Evolutionary conservation across 2,888 invertebrate genomes (phyloP), one percentile per base, ranked within the genome.

Genomic region (Gonocerus acuteangulatus): DNA sequence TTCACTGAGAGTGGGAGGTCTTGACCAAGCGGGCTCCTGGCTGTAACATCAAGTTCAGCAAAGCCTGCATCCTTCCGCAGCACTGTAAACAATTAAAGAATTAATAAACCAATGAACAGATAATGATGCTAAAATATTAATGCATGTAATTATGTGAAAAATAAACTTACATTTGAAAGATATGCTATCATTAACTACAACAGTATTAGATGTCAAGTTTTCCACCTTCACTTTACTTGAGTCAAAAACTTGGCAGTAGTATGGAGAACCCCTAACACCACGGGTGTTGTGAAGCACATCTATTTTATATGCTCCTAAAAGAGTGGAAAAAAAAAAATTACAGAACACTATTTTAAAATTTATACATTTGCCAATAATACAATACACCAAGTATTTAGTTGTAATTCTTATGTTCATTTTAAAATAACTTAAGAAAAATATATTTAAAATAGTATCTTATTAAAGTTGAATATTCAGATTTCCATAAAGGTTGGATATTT

Each of bases 201-300:
- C 82, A 83, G 86, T 47, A 85, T 87, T 60, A 32, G 64, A 63
- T 45, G 68, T 65, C 62, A 69, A 58, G 64, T 88, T 87, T 58
- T 88, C 84, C 44, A 94, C 77, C 62, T 84, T 81, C 0, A 95
- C 87, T 75, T 86, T 85, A 70, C 84, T 85, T 0, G 91, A 84
- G 74, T 96, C 95, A 72, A 87, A 95, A 0, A 93, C 89, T 72
- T 94, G 89, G 72, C 96, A 95, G 60, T 85, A 86, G 75, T 90
- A 97, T 0, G 97, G 97, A 69, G 94, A 95, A 54, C 95, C 95
- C 9, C 85, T 82, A 36, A 97, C 85, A 9, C 92, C 87, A 70
- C 94, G 90, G 0, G 92, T 89, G 66, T 90, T 85, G 73, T 92
- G 90, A 34, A 92, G 77, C 2, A 95, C 94, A 76, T 95, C 95